Conservation (phyloP, 2,113 vertebrate species). For the Excalfactoria chinensis region DNA sequence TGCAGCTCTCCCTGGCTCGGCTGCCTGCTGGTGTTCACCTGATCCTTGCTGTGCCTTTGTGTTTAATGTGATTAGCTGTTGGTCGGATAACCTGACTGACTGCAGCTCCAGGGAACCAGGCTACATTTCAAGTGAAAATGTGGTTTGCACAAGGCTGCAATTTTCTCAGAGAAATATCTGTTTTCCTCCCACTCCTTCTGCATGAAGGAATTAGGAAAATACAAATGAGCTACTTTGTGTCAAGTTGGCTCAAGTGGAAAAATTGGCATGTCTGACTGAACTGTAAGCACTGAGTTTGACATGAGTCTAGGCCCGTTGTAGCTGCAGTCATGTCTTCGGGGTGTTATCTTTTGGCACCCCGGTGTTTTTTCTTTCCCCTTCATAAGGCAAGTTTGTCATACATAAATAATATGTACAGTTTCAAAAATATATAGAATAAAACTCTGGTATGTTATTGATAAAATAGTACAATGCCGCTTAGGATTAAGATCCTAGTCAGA, state of each 20-base stretch:
- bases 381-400: background rate
- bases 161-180: background rate
- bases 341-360: background rate
- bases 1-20: background rate
- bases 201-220: background rate
- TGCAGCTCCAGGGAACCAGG: background rate
- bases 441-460: rapidly evolving
- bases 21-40: background rate
- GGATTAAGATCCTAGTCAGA: background rate
- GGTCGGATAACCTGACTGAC: background rate
- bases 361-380: background rate
- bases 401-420: background rate
- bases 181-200: background rate
- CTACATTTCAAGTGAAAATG: background rate
- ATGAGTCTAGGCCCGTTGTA: background rate
- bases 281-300: background rate
- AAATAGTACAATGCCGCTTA: too few species aligned
- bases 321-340: background rate
- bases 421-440: background rate
- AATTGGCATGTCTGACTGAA: background rate
- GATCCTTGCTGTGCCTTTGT: background rate
- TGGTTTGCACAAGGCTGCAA: background rate
- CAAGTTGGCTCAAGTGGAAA: background rate
- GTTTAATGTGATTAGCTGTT: background rate
- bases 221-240: background rate